These are phyloP conservation scores for Nothobranchius furzeri DNA, from an alignment of 2,113 vertebrate species.

Conservation along the genomic window DNA sequence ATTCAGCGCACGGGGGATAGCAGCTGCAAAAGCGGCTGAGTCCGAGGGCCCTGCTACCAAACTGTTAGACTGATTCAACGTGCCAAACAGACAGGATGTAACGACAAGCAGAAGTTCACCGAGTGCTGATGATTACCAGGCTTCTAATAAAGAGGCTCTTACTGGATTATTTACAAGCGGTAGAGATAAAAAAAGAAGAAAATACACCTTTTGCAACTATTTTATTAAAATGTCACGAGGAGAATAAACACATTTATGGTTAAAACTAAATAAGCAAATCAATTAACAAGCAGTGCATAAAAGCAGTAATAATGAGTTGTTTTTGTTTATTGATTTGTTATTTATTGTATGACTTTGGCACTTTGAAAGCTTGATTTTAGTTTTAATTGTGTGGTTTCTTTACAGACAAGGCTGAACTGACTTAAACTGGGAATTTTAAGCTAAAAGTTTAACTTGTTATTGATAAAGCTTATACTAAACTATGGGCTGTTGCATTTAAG, in stretches of 20 bases:
- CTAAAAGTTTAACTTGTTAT: conserved; percentile 20
- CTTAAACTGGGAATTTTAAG: conserved; percentile 15
- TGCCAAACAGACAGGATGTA: conserved; percentile 39
- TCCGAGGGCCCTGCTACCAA: background rate
- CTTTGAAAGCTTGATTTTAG: conserved; percentile 53
- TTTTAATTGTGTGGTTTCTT: conserved; percentile 1
- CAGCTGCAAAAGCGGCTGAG: conserved; percentile 88
- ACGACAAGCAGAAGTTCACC: conserved; percentile 44
- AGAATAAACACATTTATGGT: background rate
- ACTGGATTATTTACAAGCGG: no score
- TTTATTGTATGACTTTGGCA: conserved; percentile 58
- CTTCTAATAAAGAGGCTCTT: conserved; percentile 6
- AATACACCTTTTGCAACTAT: no score
- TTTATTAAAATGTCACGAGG: conserved; percentile 15
- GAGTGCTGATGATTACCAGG: conserved; percentile 41
- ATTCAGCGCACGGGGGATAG: conserved; percentile 85
- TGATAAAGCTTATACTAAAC: conserved; percentile 11
- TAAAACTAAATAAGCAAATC: background rate
- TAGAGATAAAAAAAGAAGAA: no score
- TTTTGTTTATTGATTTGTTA: conserved; percentile 61
- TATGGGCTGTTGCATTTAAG: conserved; percentile 28
- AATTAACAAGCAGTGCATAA: conserved; percentile 22
- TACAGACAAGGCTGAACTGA: conserved; percentile 21
- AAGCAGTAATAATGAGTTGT: conserved; percentile 39
- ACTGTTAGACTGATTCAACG: conserved; percentile 7